Conservation (phyloP, 2,888 invertebrate genomes). For the Rutpela maculata region DNA sequence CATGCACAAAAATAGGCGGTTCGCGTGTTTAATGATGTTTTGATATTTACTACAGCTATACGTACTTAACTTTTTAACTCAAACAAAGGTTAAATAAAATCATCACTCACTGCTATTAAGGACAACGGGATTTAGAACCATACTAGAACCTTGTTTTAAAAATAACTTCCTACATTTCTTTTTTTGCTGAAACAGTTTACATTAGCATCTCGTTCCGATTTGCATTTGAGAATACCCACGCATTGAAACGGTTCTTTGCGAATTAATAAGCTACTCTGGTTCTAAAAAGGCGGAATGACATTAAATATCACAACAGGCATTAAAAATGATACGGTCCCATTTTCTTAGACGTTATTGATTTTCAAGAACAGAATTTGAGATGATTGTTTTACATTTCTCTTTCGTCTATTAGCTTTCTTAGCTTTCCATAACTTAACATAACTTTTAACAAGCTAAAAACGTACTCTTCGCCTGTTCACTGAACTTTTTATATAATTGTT, state of each 20-base stretch:
- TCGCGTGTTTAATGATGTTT: conserved; percentile 4
- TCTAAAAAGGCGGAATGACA: conserved; percentile 12
- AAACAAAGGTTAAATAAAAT: conserved; percentile 21
- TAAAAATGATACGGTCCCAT: no score
- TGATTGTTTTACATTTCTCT: no score
- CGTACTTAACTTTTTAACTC: not conserved
- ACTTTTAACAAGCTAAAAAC: no score
- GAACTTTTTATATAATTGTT: no score
- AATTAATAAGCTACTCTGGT: not conserved
- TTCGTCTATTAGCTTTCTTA: no score
- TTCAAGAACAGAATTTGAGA: no score
- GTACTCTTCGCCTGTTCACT: no score
- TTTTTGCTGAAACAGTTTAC: conserved; percentile 26
- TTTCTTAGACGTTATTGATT: no score
- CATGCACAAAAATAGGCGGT: not conserved
- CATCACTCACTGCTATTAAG: conserved; percentile 11
- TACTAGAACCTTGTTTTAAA: conserved; percentile 20
- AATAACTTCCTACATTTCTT: conserved; percentile 31
- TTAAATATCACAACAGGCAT: no score
- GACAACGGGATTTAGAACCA: conserved; percentile 27
- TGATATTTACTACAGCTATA: not conserved
- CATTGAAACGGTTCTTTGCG: conserved; percentile 24
- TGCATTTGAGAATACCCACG: conserved; percentile 29
- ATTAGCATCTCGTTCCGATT: conserved; percentile 10
- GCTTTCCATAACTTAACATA: no score